Evolutionary conservation across 2,113 vertebrate species (phyloP).

Genomic region (Heteronetta atricapilla): DNA sequence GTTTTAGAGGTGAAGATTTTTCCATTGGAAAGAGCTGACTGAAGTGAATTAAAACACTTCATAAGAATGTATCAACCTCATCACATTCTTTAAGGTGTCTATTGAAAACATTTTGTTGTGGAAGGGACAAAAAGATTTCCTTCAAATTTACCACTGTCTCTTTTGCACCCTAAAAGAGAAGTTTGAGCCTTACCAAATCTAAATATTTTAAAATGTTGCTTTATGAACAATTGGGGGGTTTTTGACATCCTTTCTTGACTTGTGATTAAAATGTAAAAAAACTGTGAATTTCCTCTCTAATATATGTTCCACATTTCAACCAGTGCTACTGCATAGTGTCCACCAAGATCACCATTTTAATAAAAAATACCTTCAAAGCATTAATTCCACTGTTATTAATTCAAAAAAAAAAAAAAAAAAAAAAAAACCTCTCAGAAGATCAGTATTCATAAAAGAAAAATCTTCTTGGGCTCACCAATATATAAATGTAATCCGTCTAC

Average conservation of each 20-base stretch:
- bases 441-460: conserved; percentile 58
- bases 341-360: not conserved
- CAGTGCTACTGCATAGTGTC: not conserved
- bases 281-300: not conserved
- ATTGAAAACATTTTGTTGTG: not conserved
- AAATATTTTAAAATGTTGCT: not conserved
- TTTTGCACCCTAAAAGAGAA: not conserved
- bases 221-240: not conserved
- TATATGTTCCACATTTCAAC: not conserved
- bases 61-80: not conserved
- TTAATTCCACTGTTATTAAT: conserved; percentile 49
- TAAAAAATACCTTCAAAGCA: conserved; percentile 44
- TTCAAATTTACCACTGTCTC: not conserved
- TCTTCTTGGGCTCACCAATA: conserved; percentile 39
- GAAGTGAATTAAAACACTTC: not conserved
- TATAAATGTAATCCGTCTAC: conserved; percentile 50
- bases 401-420: not conserved
- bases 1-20: not conserved
- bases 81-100: not conserved
- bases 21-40: not conserved
- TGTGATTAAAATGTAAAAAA: not conserved
- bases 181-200: not conserved
- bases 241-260: not conserved
- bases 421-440: conserved; percentile 17
- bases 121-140: not conserved